Percentiles rank a stretch among this genome's conserved stretches.
phyloP scores from a whole-genome alignment of 2,797 vertebrate genomes.

The Pelochelys cantorii region DNA sequence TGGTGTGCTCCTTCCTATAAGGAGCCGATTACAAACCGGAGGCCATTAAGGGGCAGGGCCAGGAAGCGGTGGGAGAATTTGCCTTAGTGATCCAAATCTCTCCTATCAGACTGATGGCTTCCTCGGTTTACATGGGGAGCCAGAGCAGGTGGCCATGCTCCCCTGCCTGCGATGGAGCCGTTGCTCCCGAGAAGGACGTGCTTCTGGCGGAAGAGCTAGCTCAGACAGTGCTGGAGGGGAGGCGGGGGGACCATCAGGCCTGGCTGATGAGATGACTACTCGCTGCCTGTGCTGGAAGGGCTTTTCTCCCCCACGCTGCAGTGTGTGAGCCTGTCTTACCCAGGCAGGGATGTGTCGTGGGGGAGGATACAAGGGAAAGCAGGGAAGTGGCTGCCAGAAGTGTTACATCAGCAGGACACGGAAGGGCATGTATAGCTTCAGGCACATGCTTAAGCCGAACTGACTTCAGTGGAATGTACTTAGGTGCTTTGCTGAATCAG shows the following conservation, averaged over 20 bases:
- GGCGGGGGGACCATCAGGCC: neutral
- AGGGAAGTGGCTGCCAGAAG: neutral
- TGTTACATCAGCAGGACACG: neutral
- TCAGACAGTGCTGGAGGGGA: no score
- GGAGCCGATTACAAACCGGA: neutral
- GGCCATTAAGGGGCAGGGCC: accelerated
- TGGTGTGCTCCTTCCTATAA: neutral
- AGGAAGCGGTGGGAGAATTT: neutral
- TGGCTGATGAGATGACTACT: neutral
- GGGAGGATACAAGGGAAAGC: neutral
- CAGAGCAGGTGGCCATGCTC: neutral
- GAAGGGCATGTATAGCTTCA: neutral
- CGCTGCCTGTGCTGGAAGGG: neutral
- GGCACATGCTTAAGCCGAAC: neutral
- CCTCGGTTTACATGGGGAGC: neutral
- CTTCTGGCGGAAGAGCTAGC: neutral
- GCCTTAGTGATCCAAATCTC: neutral
- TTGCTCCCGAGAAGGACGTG: no score
- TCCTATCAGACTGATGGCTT: neutral
- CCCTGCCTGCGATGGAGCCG: neutral
- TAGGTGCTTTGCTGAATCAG: neutral
- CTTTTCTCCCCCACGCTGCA: neutral
- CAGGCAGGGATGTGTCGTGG: neutral
- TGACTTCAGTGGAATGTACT: neutral
- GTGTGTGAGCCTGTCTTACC: neutral